These are phyloP conservation scores for Holothuria leucospilota DNA, from an alignment of 53 echinoderm and acorn worm species.

Conservation along the genomic window DNA sequence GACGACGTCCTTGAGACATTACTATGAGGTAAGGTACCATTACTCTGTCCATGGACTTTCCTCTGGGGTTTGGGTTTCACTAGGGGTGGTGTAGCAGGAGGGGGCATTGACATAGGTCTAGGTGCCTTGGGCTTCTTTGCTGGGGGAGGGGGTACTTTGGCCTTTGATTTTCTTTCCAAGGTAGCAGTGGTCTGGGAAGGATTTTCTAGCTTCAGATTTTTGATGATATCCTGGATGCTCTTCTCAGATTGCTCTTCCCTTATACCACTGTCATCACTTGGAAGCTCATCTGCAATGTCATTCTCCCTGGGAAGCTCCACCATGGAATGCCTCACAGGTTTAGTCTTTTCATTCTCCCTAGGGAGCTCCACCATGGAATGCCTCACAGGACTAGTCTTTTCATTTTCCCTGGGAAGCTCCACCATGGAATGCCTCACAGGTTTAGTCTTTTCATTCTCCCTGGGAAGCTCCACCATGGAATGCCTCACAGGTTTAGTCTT, in stretches of 20 bases:
- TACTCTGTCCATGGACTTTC: not conserved
- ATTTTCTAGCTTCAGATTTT: slow-evolving; percentile 3
- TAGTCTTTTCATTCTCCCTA: not conserved
- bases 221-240: slow-evolving; percentile 26
- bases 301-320: not conserved
- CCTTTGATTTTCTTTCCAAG: not conserved
- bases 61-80: slow-evolving; percentile 41
- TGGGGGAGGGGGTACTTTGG: slow-evolving; percentile 27
- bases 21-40: slow-evolving; percentile 22
- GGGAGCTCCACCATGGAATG: slow-evolving; percentile 30
- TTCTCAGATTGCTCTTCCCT: slow-evolving; percentile 11
- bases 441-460: slow-evolving; percentile 6
- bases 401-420: slow-evolving; percentile 5
- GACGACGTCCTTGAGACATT: not conserved
- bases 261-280: slow-evolving; percentile 53
- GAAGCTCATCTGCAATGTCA: slow-evolving; percentile 23
- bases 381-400: not conserved
- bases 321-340: slow-evolving; percentile 12
- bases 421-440: slow-evolving; percentile 24
- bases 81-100: slow-evolving; percentile 12
- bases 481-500: slow-evolving; percentile 27
- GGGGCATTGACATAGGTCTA: slow-evolving; percentile 41
- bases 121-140: slow-evolving; percentile 29
- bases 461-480: slow-evolving; percentile 26
- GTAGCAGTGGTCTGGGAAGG: not conserved